Conservation (phyloP, 2,888 invertebrate genomes). For the Torymus aiolomorphi region DNA sequence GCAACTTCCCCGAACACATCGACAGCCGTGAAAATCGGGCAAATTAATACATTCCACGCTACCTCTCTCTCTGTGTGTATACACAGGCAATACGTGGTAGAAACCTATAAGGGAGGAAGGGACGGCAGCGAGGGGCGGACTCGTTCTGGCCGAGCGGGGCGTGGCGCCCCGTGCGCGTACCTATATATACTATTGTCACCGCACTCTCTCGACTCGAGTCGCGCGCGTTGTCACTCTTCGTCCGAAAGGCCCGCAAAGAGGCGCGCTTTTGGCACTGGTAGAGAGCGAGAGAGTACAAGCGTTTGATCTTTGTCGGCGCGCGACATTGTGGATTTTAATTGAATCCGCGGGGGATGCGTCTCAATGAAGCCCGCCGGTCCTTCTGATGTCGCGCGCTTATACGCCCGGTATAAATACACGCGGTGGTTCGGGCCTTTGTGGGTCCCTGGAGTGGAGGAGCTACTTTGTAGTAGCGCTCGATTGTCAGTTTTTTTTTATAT, state of each 20-base stretch:
- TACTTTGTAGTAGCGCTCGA: too few species aligned
- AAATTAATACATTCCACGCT: conserved; percentile 48
- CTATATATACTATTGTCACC: conserved; percentile 37
- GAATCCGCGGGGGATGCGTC: conserved; percentile 33
- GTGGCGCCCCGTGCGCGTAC: conserved; percentile 66
- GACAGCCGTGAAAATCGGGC: conserved; percentile 54
- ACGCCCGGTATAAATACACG: too few species aligned
- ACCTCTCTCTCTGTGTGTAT: conserved; percentile 32
- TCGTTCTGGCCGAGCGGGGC: conserved; percentile 61
- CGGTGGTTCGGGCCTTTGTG: too few species aligned
- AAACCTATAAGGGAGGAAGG: too few species aligned
- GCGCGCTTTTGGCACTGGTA: not conserved
- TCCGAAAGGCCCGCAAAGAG: not conserved
- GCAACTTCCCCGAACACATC: conserved; percentile 65
- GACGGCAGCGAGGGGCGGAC: too few species aligned
- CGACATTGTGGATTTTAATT: conserved; percentile 48
- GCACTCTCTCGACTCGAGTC: conserved; percentile 42
- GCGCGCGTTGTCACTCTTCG: conserved; percentile 21
- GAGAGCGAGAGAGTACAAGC: too few species aligned
- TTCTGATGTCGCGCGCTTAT: too few species aligned
- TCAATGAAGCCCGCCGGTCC: too few species aligned
- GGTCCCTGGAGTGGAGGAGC: too few species aligned
- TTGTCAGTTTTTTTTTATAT: too few species aligned
- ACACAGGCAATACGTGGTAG: too few species aligned
- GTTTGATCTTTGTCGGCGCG: conserved; percentile 30